A percentile compares a stretch with the other conserved stretches of the same genome.
Conservation (phyloP, 1,140 invertebrate species). For the Bombyx mori region ASM3026992v2 NC_085119.1:11626001-11626500, state of each 20-base stretch:
- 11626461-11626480: too few species aligned
- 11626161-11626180: constrained; percentile 66
- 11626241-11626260: constrained; percentile 33
- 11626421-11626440: too few species aligned
- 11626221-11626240: constrained; percentile 63
- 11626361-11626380: too few species aligned
- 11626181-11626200: constrained; percentile 33
- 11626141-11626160: constrained; percentile 36
- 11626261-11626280: constrained; percentile 26
- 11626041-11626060: too few species aligned
- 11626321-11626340: constrained; percentile 9
- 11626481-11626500: too few species aligned
- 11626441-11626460: too few species aligned
- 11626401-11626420: too few species aligned
- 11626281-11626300: constrained; percentile 21
- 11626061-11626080: too few species aligned
- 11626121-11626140: constrained; percentile 45
- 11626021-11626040: too few species aligned
- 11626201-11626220: constrained; percentile 55
- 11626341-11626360: background rate
- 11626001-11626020: too few species aligned
- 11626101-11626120: constrained; percentile 26
- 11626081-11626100: background rate
- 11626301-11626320: constrained; percentile 16
- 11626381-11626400: too few species aligned